A percentile compares a stretch with the other conserved stretches of the same genome.
Conservation (phyloP, 2,888 invertebrate species). For the Xanthostigma xanthostigma region DNA sequence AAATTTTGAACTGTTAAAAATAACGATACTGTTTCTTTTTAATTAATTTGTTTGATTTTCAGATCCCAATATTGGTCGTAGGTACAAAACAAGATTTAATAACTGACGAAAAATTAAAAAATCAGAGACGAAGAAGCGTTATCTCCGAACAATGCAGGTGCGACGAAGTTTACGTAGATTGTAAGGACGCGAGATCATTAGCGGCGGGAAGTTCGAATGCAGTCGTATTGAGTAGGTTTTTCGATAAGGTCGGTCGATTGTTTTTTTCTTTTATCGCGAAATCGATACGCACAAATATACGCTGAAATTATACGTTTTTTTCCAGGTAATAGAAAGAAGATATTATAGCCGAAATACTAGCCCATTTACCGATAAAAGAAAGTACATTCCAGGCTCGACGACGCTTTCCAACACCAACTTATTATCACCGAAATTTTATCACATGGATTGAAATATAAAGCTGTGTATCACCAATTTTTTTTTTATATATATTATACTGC, state of each 20-base stretch:
- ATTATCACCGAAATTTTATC: conserved; percentile 26
- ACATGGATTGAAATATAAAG: conserved; percentile 6
- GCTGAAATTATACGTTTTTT: not conserved
- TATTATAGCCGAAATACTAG: conserved; percentile 24
- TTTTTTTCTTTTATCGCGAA: not conserved
- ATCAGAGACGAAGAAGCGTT: conserved; percentile 39
- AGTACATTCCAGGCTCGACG: conserved; percentile 21
- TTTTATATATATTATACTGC: not conserved
- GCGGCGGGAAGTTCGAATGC: conserved; percentile 92
- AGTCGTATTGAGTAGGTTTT: conserved; percentile 85
- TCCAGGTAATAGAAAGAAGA: conserved; percentile 35
- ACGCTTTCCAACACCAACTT: conserved; percentile 8
- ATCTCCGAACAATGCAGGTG: conserved; percentile 84
- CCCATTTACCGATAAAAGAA: conserved; percentile 23
- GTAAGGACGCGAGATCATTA: conserved; percentile 56
- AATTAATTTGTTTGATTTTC: conserved; percentile 18
- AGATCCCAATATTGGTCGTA: conserved; percentile 87
- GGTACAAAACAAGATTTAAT: conserved; percentile 86
- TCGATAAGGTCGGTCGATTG: conserved; percentile 70
- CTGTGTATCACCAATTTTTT: not conserved
- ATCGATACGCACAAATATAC: not conserved
- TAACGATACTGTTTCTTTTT: not conserved
- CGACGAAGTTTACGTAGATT: conserved; percentile 82
- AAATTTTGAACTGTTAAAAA: no score
- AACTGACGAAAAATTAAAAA: conserved; percentile 32